Conservation (phyloP, 2,113 vertebrate genomes). For the Oreochromis spilurus region DNA sequence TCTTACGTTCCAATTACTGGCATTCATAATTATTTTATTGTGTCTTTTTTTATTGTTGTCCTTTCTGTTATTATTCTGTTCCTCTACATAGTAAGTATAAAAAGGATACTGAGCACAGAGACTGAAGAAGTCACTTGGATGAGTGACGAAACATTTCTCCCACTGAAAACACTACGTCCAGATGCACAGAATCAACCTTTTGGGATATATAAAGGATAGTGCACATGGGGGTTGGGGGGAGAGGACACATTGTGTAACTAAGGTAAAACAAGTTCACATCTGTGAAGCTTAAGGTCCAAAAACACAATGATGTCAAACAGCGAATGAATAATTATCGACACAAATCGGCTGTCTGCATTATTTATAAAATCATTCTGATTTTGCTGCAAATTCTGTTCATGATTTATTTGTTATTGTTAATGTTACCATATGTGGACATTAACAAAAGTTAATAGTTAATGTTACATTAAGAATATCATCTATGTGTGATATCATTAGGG, state of each 20-base stretch:
- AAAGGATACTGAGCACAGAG: no score
- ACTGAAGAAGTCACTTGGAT: no score
- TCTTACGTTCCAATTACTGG: background rate
- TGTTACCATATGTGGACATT: background rate
- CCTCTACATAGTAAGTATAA: background rate
- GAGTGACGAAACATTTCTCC: background rate
- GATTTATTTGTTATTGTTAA: background rate
- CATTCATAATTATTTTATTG: background rate
- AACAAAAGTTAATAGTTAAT: background rate
- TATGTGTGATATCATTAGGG: background rate
- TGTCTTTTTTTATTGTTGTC: background rate
- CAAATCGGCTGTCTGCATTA: background rate
- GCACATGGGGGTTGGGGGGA: background rate
- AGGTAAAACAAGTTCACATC: background rate
- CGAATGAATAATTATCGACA: background rate
- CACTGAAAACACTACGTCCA: background rate
- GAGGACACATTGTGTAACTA: background rate
- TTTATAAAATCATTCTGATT: background rate
- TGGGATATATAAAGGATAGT: background rate
- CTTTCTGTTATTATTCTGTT: background rate
- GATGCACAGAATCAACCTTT: background rate
- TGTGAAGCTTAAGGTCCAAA: background rate
- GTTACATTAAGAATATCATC: background rate
- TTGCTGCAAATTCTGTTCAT: background rate
- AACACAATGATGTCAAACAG: background rate